Conservation (phyloP, 92 coral and sea anemone species). For the Porites cylindrica region DNA sequence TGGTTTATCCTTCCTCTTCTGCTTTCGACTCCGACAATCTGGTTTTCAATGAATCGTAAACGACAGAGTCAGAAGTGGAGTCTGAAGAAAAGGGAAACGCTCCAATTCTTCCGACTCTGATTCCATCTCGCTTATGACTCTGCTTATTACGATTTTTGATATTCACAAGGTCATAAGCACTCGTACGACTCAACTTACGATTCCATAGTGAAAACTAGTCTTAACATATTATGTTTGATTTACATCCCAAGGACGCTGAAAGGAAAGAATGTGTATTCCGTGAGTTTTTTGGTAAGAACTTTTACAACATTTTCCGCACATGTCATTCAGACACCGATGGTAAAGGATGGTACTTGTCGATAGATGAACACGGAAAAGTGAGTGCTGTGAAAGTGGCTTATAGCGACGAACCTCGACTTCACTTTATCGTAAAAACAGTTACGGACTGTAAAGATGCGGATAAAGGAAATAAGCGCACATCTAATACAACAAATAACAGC, state of each 20-base stretch:
- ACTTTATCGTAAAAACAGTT: slow-evolving; percentile 85
- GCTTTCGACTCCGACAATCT: no score
- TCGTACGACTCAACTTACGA: no score
- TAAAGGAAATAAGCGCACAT: background rate
- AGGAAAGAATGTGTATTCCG: slow-evolving; percentile 96
- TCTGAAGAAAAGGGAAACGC: no score
- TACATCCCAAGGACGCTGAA: slow-evolving; percentile 77
- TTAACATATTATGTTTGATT: background rate
- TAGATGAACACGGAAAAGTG: slow-evolving; percentile 79
- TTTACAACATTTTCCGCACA: slow-evolving; percentile 87
- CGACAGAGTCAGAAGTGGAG: no score
- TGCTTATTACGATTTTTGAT: no score
- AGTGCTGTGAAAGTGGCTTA: slow-evolving; percentile 76
- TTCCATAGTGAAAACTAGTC: no score
- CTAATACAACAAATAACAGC: background rate
- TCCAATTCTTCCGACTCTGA: no score
- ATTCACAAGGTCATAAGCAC: no score
- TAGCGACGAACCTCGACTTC: slow-evolving; percentile 86
- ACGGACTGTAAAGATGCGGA: slow-evolving; percentile 51
- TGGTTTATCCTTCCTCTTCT: no score
- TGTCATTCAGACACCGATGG: slow-evolving; percentile 90
- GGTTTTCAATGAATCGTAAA: no score
- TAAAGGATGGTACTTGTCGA: slow-evolving; percentile 91
- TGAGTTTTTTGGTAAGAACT: slow-evolving; percentile 90
- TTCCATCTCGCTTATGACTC: no score